phyloP scores from a whole-genome alignment of 2,888 invertebrate genomes.

The Platycheirus rosarum region DNA sequence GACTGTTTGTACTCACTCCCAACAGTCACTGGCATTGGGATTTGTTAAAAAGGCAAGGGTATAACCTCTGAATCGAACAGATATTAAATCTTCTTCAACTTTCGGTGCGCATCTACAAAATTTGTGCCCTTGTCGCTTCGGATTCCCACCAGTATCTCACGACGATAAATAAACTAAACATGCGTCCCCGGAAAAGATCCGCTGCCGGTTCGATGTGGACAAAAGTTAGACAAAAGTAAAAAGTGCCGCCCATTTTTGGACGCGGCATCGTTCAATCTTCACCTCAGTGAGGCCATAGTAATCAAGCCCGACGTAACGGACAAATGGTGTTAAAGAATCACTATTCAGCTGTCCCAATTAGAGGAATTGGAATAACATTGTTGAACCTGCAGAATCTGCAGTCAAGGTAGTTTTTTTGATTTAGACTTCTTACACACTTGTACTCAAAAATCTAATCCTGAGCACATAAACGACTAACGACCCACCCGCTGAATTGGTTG shows the following conservation, averaged over 20 bases:
- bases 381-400: too few relatives aligned
- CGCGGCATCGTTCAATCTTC: constrained; percentile 66
- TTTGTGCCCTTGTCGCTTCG: constrained; percentile 67
- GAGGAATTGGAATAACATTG: too few relatives aligned
- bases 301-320: constrained; percentile 60
- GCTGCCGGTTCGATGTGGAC: constrained; percentile 59
- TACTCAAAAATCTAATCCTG: too few relatives aligned
- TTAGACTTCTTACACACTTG: too few relatives aligned
- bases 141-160: constrained; percentile 58
- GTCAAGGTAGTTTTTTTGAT: too few relatives aligned
- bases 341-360: too few relatives aligned
- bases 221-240: constrained; percentile 62
- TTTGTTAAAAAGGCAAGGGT: neutral
- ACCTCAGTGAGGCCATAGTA: constrained; percentile 32
- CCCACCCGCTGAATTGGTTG: too few relatives aligned
- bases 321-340: too few relatives aligned
- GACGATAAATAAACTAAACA: constrained; percentile 71
- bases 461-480: too few relatives aligned
- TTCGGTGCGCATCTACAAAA: constrained; percentile 50
- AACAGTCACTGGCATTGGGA: too few relatives aligned
- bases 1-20: too few relatives aligned
- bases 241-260: too few relatives aligned
- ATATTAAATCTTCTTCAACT: constrained; percentile 37
- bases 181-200: constrained; percentile 65
- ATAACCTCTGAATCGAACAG: constrained; percentile 23